Evolutionary conservation across 1,140 invertebrate species (phyloP).

Genomic region (Plodia interpunctella): DNA sequence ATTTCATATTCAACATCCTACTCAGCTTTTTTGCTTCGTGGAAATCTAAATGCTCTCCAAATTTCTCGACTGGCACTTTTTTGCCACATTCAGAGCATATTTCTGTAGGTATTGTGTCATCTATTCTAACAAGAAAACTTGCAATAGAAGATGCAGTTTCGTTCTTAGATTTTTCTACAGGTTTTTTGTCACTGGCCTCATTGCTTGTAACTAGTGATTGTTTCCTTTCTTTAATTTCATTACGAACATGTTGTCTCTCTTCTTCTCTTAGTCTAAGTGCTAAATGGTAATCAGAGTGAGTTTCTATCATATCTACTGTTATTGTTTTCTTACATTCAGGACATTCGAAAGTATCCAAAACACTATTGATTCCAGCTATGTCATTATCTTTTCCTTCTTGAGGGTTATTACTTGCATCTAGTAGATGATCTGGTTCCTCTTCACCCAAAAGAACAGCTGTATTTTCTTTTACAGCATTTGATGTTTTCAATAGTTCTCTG

Average conservation of each 20-base stretch:
- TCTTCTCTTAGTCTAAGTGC: constrained; percentile 78
- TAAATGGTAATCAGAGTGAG: constrained; percentile 80
- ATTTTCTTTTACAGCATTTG: constrained; percentile 25
- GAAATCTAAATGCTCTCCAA: constrained; percentile 83
- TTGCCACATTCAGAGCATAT: constrained; percentile 81
- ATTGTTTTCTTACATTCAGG: constrained; percentile 77
- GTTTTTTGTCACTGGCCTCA: constrained; percentile 28
- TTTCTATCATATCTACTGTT: constrained; percentile 57
- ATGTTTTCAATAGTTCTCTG: constrained; percentile 45
- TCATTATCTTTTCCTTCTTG: constrained; percentile 15
- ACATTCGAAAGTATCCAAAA: constrained; percentile 48
- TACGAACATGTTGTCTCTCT: constrained; percentile 58
- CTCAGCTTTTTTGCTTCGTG: constrained; percentile 84
- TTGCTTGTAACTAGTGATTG: constrained; percentile 29
- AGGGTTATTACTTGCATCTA: neutral
- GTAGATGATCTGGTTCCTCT: neutral
- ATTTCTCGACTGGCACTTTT: constrained; percentile 77
- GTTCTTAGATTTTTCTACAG: constrained; percentile 25
- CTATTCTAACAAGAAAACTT: constrained; percentile 55
- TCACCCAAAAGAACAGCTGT: neutral
- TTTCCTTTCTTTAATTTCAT: constrained; percentile 34
- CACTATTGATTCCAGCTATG: neutral
- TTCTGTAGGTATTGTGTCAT: constrained; percentile 53
- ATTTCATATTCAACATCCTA: constrained; percentile 55
- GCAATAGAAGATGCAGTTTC: constrained; percentile 42